phyloP scores from a whole-genome alignment of 2,797 vertebrate species.

The Lophius americanus region DNA sequence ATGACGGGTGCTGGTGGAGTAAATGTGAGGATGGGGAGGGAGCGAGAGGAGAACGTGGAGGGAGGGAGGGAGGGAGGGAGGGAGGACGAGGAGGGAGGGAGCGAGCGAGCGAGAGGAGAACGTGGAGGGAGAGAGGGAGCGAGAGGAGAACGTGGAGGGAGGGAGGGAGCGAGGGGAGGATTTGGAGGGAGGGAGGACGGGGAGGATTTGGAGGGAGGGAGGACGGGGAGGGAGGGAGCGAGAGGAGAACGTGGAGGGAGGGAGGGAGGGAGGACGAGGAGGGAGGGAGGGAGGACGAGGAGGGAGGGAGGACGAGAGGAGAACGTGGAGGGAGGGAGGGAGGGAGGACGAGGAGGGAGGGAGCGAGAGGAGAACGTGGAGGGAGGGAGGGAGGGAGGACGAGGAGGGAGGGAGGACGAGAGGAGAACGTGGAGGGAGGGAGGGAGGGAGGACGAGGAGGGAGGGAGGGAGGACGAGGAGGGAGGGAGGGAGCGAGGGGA shows the following conservation, averaged over 20 bases:
- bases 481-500: constrained; percentile 5
- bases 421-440: constrained; percentile 48
- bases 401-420: constrained; percentile 10
- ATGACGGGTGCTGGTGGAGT: no score
- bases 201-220: no score
- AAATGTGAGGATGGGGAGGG: no score
- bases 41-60: constrained; percentile 37
- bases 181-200: constrained; percentile 33
- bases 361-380: constrained; percentile 42
- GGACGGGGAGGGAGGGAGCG: constrained; percentile 46
- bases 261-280: constrained; percentile 32
- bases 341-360: no score
- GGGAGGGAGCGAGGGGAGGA: constrained; percentile 49
- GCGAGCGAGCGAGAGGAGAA: constrained; percentile 45
- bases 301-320: constrained; percentile 48
- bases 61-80: constrained; percentile 28
- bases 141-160: constrained; percentile 41
- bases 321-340: constrained; percentile 52
- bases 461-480: constrained; percentile 24
- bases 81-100: constrained; percentile 48
- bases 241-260: constrained; percentile 40
- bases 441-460: constrained; percentile 11
- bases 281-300: no score
- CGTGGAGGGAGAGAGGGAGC: constrained; percentile 12
- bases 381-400: no score